Conservation (phyloP, 2,113 vertebrate species). For the Marmota monax region DNA sequence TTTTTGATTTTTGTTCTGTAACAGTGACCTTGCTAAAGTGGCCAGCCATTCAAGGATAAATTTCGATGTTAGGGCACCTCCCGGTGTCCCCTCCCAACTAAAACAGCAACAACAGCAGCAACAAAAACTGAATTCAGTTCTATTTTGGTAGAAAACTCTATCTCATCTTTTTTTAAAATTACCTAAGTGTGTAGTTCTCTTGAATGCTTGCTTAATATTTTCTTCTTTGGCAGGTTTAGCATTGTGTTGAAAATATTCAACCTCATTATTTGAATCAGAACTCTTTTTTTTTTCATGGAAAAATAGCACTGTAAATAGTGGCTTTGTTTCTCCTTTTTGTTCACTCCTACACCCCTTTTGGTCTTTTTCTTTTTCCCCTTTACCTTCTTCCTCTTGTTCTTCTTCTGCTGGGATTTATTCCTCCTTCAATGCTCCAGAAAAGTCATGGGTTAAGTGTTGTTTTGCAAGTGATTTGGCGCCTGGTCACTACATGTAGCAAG, state of each 20-base stretch:
- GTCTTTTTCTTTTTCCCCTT: background rate
- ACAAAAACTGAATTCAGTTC: background rate
- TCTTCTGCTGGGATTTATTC: background rate
- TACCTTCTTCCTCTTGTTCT: background rate
- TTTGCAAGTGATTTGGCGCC: background rate
- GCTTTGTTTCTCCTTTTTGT: background rate
- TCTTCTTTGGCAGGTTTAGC: background rate
- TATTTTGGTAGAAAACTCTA: background rate
- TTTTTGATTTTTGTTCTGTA: slow-evolving; percentile 43
- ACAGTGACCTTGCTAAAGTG: slow-evolving; percentile 12
- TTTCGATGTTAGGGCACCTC: background rate
- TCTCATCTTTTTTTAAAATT: background rate
- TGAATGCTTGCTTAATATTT: slow-evolving; percentile 37
- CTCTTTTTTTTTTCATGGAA: background rate
- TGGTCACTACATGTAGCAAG: background rate
- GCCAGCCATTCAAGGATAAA: background rate
- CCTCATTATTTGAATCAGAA: slow-evolving; percentile 33
- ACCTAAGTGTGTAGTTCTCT: slow-evolving; percentile 3
- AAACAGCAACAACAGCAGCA: background rate
- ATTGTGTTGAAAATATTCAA: slow-evolving; percentile 20
- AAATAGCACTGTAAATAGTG: background rate
- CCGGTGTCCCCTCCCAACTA: background rate
- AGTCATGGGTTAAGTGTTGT: too few relatives aligned
- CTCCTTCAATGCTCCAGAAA: background rate
- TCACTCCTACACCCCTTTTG: background rate